Percentiles rank a stretch among this genome's conserved stretches.
These are phyloP conservation scores for Ctenopoma multispine DNA, from an alignment of 2,797 vertebrate species.

Conservation along the genomic window DNA sequence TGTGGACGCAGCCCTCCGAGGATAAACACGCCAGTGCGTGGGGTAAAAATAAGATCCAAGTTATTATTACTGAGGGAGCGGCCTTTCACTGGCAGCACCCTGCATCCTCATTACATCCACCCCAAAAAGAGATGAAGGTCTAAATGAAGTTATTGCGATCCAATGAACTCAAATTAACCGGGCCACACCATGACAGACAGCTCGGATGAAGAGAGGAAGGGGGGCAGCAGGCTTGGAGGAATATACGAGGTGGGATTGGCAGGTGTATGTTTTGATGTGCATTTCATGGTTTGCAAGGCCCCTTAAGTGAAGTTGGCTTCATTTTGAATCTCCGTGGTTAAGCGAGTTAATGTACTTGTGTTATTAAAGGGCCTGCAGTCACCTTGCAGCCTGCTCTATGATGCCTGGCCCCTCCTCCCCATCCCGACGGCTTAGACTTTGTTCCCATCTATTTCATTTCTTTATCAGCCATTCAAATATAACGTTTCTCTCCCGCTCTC, in stretches of 20 bases:
- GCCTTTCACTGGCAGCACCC: conserved; percentile 76
- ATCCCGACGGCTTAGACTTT: conserved; percentile 65
- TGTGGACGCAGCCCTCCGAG: conserved; percentile 81
- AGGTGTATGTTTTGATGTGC: conserved; percentile 75
- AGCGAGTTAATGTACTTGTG: conserved; percentile 77
- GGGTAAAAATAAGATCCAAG: conserved; percentile 76
- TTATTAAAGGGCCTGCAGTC: conserved; percentile 78
- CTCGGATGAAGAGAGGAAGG: conserved; percentile 44
- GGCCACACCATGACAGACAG: conserved; percentile 80
- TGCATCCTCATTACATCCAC: conserved; percentile 84
- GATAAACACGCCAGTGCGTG: conserved; percentile 80
- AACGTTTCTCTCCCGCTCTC: conserved; percentile 51
- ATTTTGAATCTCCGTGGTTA: conserved; percentile 76
- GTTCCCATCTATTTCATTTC: conserved; percentile 69
- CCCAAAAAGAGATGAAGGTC: conserved; percentile 80
- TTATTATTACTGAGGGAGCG: conserved; percentile 80
- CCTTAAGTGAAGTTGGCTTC: conserved; percentile 70
- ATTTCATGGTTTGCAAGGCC: conserved; percentile 72
- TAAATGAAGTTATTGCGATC: conserved; percentile 88
- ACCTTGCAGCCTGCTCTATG: conserved; percentile 63
- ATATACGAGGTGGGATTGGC: conserved; percentile 71
- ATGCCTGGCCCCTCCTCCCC: conserved; percentile 41
- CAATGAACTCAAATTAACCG: conserved; percentile 86
- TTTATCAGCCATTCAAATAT: conserved; percentile 78
- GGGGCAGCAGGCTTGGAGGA: conserved; percentile 26